A percentile compares a stretch with the other conserved stretches of the same genome.
phyloP scores from a whole-genome alignment of 2,888 invertebrate genomes.

The Bruchidius siliquastri region DNA sequence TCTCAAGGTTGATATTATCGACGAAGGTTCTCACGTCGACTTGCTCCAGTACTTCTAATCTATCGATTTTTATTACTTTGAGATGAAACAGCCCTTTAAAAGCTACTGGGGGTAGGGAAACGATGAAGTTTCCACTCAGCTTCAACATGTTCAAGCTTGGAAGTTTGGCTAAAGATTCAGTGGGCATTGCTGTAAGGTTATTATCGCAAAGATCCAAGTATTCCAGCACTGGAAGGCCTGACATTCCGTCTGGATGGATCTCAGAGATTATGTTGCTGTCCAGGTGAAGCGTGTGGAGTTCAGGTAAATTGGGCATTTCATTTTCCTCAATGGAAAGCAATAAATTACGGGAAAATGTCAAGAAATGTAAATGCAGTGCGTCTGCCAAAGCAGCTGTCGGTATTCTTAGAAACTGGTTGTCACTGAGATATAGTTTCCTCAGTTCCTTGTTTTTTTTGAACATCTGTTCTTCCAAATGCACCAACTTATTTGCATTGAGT shows the following conservation, averaged over 20 bases:
- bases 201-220: constrained; percentile 76
- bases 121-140: constrained; percentile 75
- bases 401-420: constrained; percentile 74
- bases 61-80: constrained; percentile 67
- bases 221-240: constrained; percentile 67
- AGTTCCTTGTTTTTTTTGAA: constrained; percentile 67
- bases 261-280: constrained; percentile 72
- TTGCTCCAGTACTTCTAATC: constrained; percentile 60
- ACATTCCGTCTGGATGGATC: constrained; percentile 68
- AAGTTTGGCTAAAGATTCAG: constrained; percentile 70
- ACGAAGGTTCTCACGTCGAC: constrained; percentile 77
- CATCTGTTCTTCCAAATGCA: constrained; percentile 66
- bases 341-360: constrained; percentile 76
- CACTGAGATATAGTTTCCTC: constrained; percentile 67
- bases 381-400: constrained; percentile 65
- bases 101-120: constrained; percentile 67
- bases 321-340: constrained; percentile 67
- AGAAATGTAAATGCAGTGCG: constrained; percentile 62
- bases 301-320: constrained; percentile 68
- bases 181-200: constrained; percentile 73
- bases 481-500: constrained; percentile 70
- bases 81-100: constrained; percentile 81
- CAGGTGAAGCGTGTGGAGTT: constrained; percentile 65
- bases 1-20: constrained; percentile 78
- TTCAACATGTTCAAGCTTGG: constrained; percentile 71